These are phyloP conservation scores for Eristalinus aeneus DNA, from an alignment of 2,888 invertebrate genomes.

Conservation along the genomic window DNA sequence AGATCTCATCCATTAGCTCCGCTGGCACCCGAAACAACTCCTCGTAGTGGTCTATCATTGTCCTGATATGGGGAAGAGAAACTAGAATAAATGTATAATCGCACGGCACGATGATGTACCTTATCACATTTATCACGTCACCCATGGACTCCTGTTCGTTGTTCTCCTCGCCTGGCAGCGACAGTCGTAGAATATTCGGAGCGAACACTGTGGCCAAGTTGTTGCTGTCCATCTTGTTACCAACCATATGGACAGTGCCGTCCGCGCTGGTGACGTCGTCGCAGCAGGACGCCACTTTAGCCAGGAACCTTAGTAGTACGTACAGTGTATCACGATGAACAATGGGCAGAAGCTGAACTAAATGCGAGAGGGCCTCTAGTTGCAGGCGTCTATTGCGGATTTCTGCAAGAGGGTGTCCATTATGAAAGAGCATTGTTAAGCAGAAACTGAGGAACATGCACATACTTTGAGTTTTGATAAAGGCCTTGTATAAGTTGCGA, in stretches of 20 bases:
- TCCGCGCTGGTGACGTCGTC: conserved; percentile 75
- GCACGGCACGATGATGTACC: conserved; percentile 76
- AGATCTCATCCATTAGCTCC: conserved; percentile 92
- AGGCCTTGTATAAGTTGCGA: conserved; percentile 92
- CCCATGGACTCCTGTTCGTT: conserved; percentile 83
- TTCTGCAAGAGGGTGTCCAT: conserved; percentile 84
- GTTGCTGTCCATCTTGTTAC: conserved; percentile 96
- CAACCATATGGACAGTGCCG: conserved; percentile 79
- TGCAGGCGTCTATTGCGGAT: conserved; percentile 91
- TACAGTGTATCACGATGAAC: conserved; percentile 93
- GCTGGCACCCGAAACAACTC: conserved; percentile 89
- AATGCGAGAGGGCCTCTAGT: conserved; percentile 90
- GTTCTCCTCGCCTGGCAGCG: conserved; percentile 74
- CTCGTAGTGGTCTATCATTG: conserved; percentile 87
- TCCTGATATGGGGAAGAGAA: conserved; percentile 73
- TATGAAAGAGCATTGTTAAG: too few species aligned
- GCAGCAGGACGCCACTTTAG: conserved; percentile 81
- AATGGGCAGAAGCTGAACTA: conserved; percentile 92
- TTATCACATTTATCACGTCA: conserved; percentile 94
- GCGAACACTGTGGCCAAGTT: conserved; percentile 97
- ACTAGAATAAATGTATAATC: background rate
- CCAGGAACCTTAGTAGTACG: conserved; percentile 89
- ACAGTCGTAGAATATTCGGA: conserved; percentile 93
- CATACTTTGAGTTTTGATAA: conserved; percentile 95
- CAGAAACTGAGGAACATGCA: background rate